Base-by-base conservation (phyloP, 2,113 vertebrate genomes). In the Nibea albiflora region DNA sequence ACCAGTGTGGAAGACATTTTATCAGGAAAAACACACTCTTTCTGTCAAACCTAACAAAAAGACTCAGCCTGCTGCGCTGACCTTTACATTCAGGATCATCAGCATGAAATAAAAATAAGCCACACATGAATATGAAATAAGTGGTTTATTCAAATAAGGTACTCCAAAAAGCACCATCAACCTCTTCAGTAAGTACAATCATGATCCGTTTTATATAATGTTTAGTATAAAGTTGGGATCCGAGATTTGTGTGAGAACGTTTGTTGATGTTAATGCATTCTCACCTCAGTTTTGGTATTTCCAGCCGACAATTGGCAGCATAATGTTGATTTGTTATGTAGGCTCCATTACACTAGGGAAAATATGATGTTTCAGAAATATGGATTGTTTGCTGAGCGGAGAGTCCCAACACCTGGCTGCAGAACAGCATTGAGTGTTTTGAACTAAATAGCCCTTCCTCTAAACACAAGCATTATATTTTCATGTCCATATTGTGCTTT, bases 41-140 rank as follows among this genome's bases (percentile, higher is more conserved):
- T 26, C 52, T 44, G 57, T 74, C 19, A 0, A 7, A 20, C 26
- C 61, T 20, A 61, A 62, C 42, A 66, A 62, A 17, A 47, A 52
- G 35, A 65, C 15, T 31, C 14, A 22, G 44, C 35, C 24, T 66
- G 64, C 60, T 71, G 79, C 76, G 68, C 56, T 70, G 74, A 83
- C 80, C 80, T 87, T 85, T 78, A 73, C 28, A 76, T n/a, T 75
- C 22, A 73, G 54, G 15, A 35, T 56, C 50, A 19, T 22, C 47
- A 68, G 73, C 44, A 73, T 70, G 56, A 70, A 71, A 78, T 68
- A 46, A 76, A 80, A 11, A 71, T 17, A 67, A 31, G 50, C 15
- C 24, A 20, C 24, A 16, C 31, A 58, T 68, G 50, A 62, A 47
- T 54, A 24, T 26, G 24, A 26, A 26, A 26, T 26, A n/a, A 14